phyloP scores from a whole-genome alignment of 2,113 vertebrate species.

The Leptobrachium ailaonicum region DNA sequence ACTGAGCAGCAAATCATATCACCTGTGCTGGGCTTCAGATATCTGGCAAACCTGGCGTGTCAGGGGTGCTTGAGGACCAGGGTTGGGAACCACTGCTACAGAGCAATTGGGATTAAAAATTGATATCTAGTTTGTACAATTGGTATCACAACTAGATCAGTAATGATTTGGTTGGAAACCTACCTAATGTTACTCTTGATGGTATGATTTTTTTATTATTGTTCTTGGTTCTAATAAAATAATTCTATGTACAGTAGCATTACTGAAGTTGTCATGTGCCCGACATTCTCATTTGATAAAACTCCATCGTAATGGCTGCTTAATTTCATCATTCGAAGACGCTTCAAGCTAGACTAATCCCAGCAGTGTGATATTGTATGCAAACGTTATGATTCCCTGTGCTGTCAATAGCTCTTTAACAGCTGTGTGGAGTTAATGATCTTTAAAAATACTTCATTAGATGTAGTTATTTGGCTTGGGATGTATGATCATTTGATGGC shows the following conservation, averaged over 20 bases:
- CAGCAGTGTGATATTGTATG: slow-evolving; percentile 27
- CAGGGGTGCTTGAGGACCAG: too few species aligned
- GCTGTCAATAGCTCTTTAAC: slow-evolving; percentile 35
- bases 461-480: slow-evolving; percentile 25
- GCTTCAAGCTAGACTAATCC: slow-evolving; percentile 12
- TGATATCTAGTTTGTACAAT: too few species aligned
- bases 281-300: slow-evolving; percentile 4
- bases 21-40: too few species aligned
- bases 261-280: slow-evolving; percentile 1
- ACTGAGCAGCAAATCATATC: too few species aligned
- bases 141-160: too few species aligned
- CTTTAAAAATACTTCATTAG: slow-evolving; percentile 39
- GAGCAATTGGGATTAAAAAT: too few species aligned
- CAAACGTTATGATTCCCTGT: slow-evolving; percentile 31
- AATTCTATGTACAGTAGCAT: slow-evolving; percentile 1
- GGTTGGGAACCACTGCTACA: too few species aligned
- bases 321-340: slow-evolving; percentile 21
- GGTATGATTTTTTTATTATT: neutral
- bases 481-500: slow-evolving; percentile 4
- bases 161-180: neutral
- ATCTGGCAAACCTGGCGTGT: too few species aligned
- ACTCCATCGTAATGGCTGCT: slow-evolving; percentile 9
- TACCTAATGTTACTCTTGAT: neutral
- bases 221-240: slow-evolving; percentile 2
- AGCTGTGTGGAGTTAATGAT: slow-evolving; percentile 42